Percentiles rank a stretch among this genome's conserved stretches.
These are phyloP conservation scores for Steromphala cineraria DNA, from an alignment of 2,888 invertebrate species.

Conservation along the genomic window DNA sequence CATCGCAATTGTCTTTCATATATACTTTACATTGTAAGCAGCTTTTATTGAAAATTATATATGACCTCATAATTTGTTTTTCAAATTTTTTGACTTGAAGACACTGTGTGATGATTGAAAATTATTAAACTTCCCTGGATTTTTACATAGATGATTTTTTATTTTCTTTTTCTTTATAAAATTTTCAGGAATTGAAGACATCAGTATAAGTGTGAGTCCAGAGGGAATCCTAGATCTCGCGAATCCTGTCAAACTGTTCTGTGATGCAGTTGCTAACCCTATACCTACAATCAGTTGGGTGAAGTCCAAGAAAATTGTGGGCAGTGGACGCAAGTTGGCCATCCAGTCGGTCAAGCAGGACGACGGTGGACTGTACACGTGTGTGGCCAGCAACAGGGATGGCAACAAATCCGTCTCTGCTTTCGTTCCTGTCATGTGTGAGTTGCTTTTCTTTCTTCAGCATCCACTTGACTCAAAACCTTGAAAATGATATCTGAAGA, in stretches of 20 bases:
- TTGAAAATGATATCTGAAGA: too few species aligned
- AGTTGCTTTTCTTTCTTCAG: background rate
- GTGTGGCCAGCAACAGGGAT: background rate
- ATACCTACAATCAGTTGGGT: background rate
- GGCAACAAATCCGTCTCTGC: background rate
- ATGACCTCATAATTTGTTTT: too few species aligned
- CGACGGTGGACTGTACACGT: constrained; percentile 8
- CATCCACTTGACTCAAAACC: too few species aligned
- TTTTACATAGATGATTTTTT: too few species aligned
- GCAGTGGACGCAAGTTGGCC: background rate
- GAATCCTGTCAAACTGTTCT: constrained; percentile 4
- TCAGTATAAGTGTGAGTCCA: background rate
- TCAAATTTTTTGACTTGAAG: too few species aligned
- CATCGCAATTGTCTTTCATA: too few species aligned
- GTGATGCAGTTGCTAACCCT: constrained; percentile 1
- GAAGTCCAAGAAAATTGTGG: background rate
- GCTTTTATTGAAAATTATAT: too few species aligned
- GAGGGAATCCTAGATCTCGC: background rate
- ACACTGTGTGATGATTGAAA: too few species aligned
- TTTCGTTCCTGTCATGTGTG: constrained; percentile 17
- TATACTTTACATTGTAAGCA: too few species aligned
- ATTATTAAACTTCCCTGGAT: too few species aligned
- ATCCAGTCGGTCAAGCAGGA: background rate
- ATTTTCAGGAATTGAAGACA: constrained; percentile 19
- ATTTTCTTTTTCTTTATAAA: too few species aligned